Base-by-base conservation (phyloP, 2,888 invertebrate genomes). In the Drosophila borborema region DNA sequence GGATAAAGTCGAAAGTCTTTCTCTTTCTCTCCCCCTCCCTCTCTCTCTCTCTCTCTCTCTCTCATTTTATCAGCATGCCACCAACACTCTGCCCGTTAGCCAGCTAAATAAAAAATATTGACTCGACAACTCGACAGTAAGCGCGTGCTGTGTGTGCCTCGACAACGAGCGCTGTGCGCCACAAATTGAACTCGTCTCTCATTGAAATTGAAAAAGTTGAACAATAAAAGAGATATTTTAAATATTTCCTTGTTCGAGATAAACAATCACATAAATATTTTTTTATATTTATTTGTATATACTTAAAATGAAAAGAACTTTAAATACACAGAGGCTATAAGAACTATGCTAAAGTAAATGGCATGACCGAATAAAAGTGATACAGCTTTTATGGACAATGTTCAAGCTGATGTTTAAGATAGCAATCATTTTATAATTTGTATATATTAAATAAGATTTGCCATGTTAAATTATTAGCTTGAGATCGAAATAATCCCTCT, bases 71-170 rank as follows among this genome's bases (percentile, higher is more conserved):
- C 72, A 66, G 72, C 64, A 69, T 46, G 68, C 61, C 38, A 41
- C 23, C 61, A 61, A 49, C 54, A 34, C 71, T 31, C 31, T 38
- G 48, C 16, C 34, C 34, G 7, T 51, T 43, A 34, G 64, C 20
- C 38, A 60, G 59, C 61, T 60, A 67, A 77, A 77, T 74, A 74
- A 60, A 74, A 83, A 66, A 63, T 77, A 74, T 72, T 81, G 67
- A 74, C 41, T 41, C 5, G 41, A n/a, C n/a, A 16, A 41, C 64
- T 71, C 31, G 34, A 23, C 40, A 40, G 45, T n/a, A 1, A 10
- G 36, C 36, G 34, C 23, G 58, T 2, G 41, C 7, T 51, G 18
- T 4, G 23, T 23, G 23, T 23, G 2, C 4, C 4, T 28, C 28
- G 28, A 28, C 28, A 6, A 23, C 65, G 56, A 60, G 28, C 61